Base-by-base conservation (phyloP, 2,113 vertebrate genomes). In the Probosciger aterrimus region DNA sequence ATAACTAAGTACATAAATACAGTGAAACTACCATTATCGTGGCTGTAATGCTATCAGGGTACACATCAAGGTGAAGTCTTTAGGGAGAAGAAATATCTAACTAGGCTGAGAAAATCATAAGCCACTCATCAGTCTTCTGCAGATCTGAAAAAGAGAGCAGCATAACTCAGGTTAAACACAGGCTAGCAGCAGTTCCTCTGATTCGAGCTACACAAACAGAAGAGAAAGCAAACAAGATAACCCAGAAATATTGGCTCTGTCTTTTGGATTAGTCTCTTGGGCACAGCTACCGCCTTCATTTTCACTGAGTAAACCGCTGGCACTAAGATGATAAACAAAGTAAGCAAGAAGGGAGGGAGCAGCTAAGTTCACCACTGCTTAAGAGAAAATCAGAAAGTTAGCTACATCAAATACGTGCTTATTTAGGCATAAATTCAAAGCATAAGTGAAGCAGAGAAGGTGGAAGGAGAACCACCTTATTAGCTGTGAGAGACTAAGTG, bases 201-300 rank as follows among this genome's bases (percentile, higher is more conserved):
- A 39, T 60, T 86, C 5, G 0, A 88, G 16, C 37, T 10, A 50
- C 35, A 69, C 33, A 62, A 91, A 71, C 23, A 86, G 81, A 91
- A 87, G 57, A 91, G 69, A 95, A 92, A 88, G 60, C 35, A 93
- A 94, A 86, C 8, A 10, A 94, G 77, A 87, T 50, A 90, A 86
- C 27, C 43, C 73, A 93, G 77, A 86, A 95, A 86, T 59, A 86
- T 24, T 77, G 74, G 57, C 46, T 87, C 35, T 65, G 2, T 27
- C 65, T 90, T 93, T 64, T 41, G 27, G 25, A 93, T 46, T 86
- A 79, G 55, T 39, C 74, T 82, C 73, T 33, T 53, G 86, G 86
- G 88, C 50, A 90, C 35, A 78, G 80, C 80, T 78, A 79, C 83
- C 0, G 1, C 82, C 86, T 62, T 75, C 30, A 13, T 77, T 88